Conservation (phyloP, 2,113 vertebrate genomes). For the Sinocyclocheilus anshuiensis region DNA sequence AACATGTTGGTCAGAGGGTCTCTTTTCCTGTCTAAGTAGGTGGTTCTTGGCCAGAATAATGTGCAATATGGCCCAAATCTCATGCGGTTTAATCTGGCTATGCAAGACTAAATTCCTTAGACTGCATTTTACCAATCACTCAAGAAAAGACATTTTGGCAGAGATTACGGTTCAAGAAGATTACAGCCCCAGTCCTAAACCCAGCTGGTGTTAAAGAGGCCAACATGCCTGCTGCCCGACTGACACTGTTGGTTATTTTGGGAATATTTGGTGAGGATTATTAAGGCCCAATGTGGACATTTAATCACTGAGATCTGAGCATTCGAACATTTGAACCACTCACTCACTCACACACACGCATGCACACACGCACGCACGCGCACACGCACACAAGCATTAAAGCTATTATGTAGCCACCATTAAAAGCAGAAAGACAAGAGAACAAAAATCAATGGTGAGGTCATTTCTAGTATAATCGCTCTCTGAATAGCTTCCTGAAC, state of each 20-base stretch:
- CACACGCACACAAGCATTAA: neutral
- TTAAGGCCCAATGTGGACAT: neutral
- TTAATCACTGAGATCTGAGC: neutral
- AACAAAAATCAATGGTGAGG: neutral
- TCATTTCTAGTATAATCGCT: neutral
- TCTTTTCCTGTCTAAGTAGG: neutral
- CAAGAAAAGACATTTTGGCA: neutral
- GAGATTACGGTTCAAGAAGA: neutral
- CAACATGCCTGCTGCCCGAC: neutral
- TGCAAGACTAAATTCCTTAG: neutral
- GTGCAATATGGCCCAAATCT: neutral
- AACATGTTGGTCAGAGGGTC: neutral
- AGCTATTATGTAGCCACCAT: neutral
- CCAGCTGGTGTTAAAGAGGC: neutral
- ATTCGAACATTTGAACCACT: neutral
- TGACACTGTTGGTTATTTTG: neutral
- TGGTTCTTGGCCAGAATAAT: neutral
- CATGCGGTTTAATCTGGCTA: neutral
- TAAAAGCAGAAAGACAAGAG: neutral
- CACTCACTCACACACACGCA: no score
- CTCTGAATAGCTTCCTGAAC: constrained; percentile 25
- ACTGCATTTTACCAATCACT: neutral
- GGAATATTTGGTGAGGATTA: neutral
- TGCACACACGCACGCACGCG: no score
- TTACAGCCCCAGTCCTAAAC: neutral